Conservation (phyloP, 2,113 vertebrate species). For the Chauna torquata region DNA sequence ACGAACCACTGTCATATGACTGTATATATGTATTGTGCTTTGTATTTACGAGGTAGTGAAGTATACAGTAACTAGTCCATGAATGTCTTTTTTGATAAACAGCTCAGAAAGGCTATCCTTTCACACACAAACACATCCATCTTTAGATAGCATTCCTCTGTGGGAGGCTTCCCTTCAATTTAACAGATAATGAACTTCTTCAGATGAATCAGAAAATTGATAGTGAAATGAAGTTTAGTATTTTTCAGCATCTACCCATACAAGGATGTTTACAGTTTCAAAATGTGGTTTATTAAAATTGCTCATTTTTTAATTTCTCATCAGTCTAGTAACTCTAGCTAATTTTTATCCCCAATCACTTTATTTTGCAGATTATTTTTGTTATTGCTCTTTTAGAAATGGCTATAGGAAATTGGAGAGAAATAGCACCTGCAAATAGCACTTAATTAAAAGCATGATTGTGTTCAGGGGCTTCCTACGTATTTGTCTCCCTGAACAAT, state of each 20-base stretch:
- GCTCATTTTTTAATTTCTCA: slow-evolving; percentile 5
- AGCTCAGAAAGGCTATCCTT: slow-evolving; percentile 58
- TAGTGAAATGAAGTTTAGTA: slow-evolving; percentile 70
- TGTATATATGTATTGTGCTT: slow-evolving; percentile 23
- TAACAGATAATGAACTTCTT: slow-evolving; percentile 78
- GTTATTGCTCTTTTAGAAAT: slow-evolving; percentile 19
- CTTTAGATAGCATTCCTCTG: slow-evolving; percentile 72
- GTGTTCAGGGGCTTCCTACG: neutral
- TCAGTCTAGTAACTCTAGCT: slow-evolving; percentile 32
- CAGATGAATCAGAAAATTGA: slow-evolving; percentile 75
- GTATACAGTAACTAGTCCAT: slow-evolving; percentile 26
- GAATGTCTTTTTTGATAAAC: slow-evolving; percentile 59
- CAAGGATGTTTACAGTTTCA: slow-evolving; percentile 29
- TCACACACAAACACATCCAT: slow-evolving; percentile 67
- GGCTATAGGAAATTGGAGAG: slow-evolving; percentile 5
- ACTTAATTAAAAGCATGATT: slow-evolving; percentile 58
- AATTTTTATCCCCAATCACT: slow-evolving; percentile 42
- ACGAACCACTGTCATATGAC: slow-evolving; percentile 1
- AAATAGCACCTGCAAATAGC: slow-evolving; percentile 38
- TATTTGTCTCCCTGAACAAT: slow-evolving; percentile 22
- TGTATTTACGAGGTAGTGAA: slow-evolving; percentile 64
- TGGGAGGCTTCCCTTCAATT: slow-evolving; percentile 74
- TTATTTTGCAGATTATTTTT: slow-evolving; percentile 51
- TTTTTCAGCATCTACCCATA: slow-evolving; percentile 12
- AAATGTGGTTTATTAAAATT: slow-evolving; percentile 54